Conservation (phyloP, 2,888 invertebrate species). For the Rosalia funebris region DNA sequence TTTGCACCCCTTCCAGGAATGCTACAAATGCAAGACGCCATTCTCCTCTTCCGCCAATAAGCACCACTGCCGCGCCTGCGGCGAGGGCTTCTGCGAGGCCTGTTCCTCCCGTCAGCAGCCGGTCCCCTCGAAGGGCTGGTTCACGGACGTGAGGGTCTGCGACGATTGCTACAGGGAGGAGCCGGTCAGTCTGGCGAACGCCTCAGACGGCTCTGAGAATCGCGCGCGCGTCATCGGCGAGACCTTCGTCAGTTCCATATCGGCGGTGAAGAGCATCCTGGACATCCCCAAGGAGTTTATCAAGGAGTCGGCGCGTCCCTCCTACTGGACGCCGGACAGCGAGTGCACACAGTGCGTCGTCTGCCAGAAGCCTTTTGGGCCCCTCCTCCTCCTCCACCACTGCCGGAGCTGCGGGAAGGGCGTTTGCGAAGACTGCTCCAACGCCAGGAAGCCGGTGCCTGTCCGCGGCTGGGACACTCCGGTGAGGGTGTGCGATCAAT, state of each 20-base stretch:
- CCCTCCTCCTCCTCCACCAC: conserved; percentile 70
- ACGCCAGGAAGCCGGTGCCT: conserved; percentile 74
- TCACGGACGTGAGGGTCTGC: conserved; percentile 77
- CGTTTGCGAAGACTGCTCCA: conserved; percentile 72
- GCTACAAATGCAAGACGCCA: conserved; percentile 71
- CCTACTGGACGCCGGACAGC: conserved; percentile 83
- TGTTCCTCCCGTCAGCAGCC: conserved; percentile 75
- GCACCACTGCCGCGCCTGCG: conserved; percentile 83
- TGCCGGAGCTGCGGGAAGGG: conserved; percentile 79
- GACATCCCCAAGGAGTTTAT: conserved; percentile 81
- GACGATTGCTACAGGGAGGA: conserved; percentile 69
- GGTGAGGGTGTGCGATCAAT: conserved; percentile 80
- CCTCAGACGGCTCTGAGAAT: conserved; percentile 40
- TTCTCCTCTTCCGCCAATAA: conserved; percentile 70
- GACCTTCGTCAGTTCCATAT: conserved; percentile 76
- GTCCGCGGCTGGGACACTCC: conserved; percentile 77
- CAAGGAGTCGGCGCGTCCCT: conserved; percentile 79
- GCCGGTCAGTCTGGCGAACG: conserved; percentile 56
- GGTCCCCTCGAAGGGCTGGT: conserved; percentile 80
- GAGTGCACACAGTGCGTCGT: conserved; percentile 74
- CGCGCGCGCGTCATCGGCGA: conserved; percentile 63
- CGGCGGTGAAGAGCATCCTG: conserved; percentile 75
- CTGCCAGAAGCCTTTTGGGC: conserved; percentile 71
- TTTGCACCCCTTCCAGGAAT: conserved; percentile 69
- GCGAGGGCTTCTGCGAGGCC: conserved; percentile 80